phyloP scores from a whole-genome alignment of 2,888 invertebrate species.

The Clepsis dumicolana region DNA sequence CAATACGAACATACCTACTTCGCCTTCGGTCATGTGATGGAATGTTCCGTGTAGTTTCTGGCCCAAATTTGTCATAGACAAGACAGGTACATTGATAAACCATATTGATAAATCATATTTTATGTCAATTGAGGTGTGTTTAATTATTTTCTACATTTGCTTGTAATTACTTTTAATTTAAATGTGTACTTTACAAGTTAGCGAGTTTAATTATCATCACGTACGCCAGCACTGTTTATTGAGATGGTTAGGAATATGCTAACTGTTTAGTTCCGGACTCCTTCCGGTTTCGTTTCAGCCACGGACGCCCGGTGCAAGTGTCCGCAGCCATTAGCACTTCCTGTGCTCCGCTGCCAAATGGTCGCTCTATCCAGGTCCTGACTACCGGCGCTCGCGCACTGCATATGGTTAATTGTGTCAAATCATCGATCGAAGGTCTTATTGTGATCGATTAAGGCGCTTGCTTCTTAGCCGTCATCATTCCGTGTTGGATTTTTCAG shows the following conservation, averaged over 20 bases:
- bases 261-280: slow-evolving; percentile 76
- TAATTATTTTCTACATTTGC: not conserved
- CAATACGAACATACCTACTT: not conserved
- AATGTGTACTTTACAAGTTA: not conserved
- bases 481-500: not conserved
- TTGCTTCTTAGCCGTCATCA: not conserved
- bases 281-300: slow-evolving; percentile 75
- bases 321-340: slow-evolving; percentile 74
- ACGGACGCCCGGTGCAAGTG: slow-evolving; percentile 52
- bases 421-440: slow-evolving; percentile 24
- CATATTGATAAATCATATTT: too few species aligned
- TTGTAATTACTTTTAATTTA: not conserved
- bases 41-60: too few species aligned
- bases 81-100: too few species aligned
- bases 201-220: slow-evolving; percentile 8
- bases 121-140: not conserved
- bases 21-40: too few species aligned
- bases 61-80: too few species aligned
- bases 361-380: slow-evolving; percentile 63
- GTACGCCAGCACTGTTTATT: slow-evolving; percentile 19
- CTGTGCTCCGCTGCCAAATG: slow-evolving; percentile 71
- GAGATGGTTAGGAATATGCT: slow-evolving; percentile 53
- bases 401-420: slow-evolving; percentile 35
- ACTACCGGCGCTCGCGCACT: slow-evolving; percentile 15
- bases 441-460: not conserved